Evolutionary conservation across 1,140 invertebrate species (phyloP).

Genomic region (Teleogryllus occipitalis): DNA sequence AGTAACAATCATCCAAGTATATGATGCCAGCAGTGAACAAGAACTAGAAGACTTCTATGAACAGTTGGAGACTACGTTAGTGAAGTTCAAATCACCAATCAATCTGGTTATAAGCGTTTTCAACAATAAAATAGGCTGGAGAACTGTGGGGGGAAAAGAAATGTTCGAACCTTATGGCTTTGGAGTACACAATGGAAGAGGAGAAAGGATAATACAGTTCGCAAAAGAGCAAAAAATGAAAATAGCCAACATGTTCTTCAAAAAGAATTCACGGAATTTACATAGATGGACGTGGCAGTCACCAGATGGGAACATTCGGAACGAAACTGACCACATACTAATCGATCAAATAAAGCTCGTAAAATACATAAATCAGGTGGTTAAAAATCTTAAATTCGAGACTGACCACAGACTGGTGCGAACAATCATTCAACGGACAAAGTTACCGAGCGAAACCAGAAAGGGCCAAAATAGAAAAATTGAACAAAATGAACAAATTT

Average conservation of each 20-base stretch:
- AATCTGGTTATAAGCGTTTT: not conserved
- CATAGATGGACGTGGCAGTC: not conserved
- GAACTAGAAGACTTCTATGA: not conserved
- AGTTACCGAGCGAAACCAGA: too few species aligned
- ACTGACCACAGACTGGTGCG: too few species aligned
- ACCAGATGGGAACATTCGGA: too few species aligned
- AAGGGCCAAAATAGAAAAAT: too few species aligned
- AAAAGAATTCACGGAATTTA: not conserved
- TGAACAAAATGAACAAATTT: too few species aligned
- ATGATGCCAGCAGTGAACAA: not conserved
- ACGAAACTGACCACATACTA: not conserved
- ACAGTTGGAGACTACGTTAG: not conserved
- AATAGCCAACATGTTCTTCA: not conserved
- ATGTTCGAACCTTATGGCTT: not conserved
- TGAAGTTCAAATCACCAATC: not conserved
- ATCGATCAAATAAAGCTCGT: not conserved
- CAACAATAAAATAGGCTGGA: not conserved
- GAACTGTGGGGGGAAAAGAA: not conserved
- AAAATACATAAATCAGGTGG: not conserved
- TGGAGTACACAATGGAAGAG: not conserved
- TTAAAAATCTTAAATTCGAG: not conserved
- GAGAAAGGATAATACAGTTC: not conserved
- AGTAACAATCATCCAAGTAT: not conserved
- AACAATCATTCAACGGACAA: not conserved
- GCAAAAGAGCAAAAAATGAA: not conserved